phyloP scores from a whole-genome alignment of 2,113 vertebrate genomes.

The Gallinago undulata region DNA sequence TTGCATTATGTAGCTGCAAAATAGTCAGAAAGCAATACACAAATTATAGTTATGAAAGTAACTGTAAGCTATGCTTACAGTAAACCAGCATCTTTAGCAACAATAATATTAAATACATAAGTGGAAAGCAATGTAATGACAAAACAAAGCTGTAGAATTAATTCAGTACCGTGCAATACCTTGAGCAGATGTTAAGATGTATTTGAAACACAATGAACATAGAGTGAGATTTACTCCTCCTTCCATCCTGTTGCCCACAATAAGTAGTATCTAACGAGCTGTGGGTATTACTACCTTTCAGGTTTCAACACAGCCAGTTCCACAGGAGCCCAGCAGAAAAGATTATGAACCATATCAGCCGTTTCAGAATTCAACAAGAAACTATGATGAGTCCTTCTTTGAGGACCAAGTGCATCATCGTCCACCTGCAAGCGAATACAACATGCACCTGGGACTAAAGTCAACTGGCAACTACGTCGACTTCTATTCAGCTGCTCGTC shows the following conservation, averaged over 20 bases:
- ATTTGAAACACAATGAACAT: not conserved
- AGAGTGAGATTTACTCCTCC: not conserved
- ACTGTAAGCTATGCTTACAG: not conserved
- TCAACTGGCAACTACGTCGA: conserved; percentile 99
- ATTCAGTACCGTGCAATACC: not conserved
- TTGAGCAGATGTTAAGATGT: not conserved
- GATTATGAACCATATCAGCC: conserved; percentile 95
- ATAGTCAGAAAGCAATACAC: not conserved
- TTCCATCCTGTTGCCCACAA: not conserved
- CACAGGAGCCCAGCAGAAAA: conserved; percentile 92
- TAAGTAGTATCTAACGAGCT: not conserved
- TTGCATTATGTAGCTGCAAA: not conserved
- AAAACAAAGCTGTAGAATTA: not conserved
- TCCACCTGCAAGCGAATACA: conserved; percentile 89
- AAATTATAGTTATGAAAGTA: not conserved
- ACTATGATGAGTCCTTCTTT: conserved; percentile 93
- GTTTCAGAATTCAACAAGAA: conserved; percentile 92
- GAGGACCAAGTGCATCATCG: conserved; percentile 90
- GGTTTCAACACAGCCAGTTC: conserved; percentile 89
- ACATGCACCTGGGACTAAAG: conserved; percentile 99
- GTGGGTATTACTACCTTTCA: conserved; percentile 31
- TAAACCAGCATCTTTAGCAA: not conserved
- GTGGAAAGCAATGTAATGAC: not conserved
- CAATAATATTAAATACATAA: not conserved
- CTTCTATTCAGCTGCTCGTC: conserved; percentile 99